A percentile compares a stretch with the other conserved stretches of the same genome.
phyloP scores from a whole-genome alignment of 1,140 invertebrate species.

The Drosophila leontia region DNA sequence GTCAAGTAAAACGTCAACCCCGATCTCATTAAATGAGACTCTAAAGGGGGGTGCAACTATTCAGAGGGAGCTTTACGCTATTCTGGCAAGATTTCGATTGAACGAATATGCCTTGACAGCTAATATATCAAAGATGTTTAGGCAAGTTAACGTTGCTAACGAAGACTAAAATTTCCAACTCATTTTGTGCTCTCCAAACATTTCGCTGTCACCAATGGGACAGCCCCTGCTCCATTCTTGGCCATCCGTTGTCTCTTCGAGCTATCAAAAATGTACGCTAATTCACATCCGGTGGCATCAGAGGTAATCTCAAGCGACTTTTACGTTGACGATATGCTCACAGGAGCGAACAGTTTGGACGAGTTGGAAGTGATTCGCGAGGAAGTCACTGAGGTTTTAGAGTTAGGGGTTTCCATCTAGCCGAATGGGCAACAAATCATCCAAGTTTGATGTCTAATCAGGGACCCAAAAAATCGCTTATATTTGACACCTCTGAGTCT shows the following conservation, averaged over 20 bases:
- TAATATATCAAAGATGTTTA: not conserved
- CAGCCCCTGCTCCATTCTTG: not conserved
- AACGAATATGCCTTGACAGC: not conserved
- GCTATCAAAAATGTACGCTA: not conserved
- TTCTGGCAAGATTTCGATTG: not conserved
- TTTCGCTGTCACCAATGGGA: too few species aligned
- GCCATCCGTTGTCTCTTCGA: not conserved
- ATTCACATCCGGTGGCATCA: not conserved
- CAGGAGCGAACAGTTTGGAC: not conserved
- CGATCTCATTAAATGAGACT: not conserved
- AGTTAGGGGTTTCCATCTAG: not conserved
- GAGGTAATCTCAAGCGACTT: not conserved
- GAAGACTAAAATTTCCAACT: not conserved
- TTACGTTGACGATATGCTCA: not conserved
- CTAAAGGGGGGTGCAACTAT: not conserved
- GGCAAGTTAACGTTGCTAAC: not conserved
- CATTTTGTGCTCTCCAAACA: not conserved
- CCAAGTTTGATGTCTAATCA: too few species aligned
- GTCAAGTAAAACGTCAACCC: not conserved
- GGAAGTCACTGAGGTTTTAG: not conserved
- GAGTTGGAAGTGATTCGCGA: not conserved
- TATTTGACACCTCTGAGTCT: not conserved
- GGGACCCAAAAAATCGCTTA: not conserved
- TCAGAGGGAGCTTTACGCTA: not conserved
- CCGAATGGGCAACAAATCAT: not conserved